Evolutionary conservation across 2,113 vertebrate species (phyloP).

Genomic region (Elgaria multicarinata): DNA sequence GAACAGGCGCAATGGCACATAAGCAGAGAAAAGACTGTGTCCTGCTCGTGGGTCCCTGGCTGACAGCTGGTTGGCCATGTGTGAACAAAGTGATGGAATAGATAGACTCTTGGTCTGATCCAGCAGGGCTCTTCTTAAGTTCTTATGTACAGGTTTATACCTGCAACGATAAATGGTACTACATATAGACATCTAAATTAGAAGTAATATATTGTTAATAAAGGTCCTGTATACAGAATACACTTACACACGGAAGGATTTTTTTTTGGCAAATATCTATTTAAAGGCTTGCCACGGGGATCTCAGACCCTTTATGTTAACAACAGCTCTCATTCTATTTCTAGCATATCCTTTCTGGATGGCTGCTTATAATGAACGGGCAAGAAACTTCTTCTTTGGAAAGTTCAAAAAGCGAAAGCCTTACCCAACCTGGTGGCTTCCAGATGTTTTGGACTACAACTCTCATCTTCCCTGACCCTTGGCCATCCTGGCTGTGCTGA

Average conservation of each 20-base stretch:
- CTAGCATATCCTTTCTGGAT: accelerated
- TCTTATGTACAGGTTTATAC: too few relatives aligned
- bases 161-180: background rate
- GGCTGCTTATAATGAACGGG: background rate
- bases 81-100: too few relatives aligned
- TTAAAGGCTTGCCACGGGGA: constrained; percentile 3
- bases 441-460: too few relatives aligned
- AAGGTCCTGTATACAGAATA: background rate
- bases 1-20: too few relatives aligned
- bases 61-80: too few relatives aligned
- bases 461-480: too few relatives aligned
- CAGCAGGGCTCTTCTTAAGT: too few relatives aligned
- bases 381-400: background rate
- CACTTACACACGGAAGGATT: background rate
- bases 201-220: background rate
- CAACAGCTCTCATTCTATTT: constrained; percentile 12
- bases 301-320: background rate
- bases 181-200: constrained; percentile 8
- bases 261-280: constrained; percentile 29
- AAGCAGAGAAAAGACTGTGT: too few relatives aligned
- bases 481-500: too few relatives aligned
- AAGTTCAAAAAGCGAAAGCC: background rate
- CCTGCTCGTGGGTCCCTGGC: too few relatives aligned
- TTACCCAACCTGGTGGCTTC: too few relatives aligned
- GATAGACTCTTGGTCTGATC: too few relatives aligned